phyloP scores from a whole-genome alignment of 1,140 invertebrate species.

The Belonocnema kinseyi region DNA sequence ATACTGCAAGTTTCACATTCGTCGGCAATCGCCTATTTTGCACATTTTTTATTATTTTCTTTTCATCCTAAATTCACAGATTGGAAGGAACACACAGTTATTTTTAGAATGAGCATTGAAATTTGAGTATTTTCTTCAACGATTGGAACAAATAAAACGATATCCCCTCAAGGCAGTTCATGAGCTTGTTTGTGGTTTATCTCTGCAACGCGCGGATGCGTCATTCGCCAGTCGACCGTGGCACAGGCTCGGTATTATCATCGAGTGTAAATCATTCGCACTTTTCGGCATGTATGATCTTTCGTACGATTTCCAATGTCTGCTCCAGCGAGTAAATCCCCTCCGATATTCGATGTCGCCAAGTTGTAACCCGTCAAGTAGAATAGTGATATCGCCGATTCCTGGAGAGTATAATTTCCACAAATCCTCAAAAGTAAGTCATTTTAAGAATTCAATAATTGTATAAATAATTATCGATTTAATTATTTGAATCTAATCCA shows the following conservation, averaged over 20 bases:
- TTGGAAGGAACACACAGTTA: too few relatives aligned
- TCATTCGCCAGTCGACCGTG: constrained; percentile 19
- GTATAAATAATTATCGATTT: too few relatives aligned
- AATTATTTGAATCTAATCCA: too few relatives aligned
- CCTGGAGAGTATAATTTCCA: too few relatives aligned
- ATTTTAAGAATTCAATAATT: too few relatives aligned
- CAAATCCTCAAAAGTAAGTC: too few relatives aligned
- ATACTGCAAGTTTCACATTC: too few relatives aligned
- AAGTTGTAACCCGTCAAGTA: not conserved
- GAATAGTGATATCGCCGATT: not conserved
- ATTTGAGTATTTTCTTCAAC: too few relatives aligned
- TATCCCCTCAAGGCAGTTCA: constrained; percentile 11
- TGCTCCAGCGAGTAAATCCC: not conserved
- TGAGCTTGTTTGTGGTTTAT: not conserved
- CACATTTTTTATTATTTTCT: too few relatives aligned
- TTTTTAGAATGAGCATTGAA: too few relatives aligned
- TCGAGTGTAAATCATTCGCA: constrained; percentile 1
- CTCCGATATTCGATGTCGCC: not conserved
- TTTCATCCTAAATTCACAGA: too few relatives aligned
- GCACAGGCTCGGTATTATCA: not conserved
- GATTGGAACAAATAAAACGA: not conserved
- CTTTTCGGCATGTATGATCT: not conserved
- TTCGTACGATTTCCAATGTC: not conserved
- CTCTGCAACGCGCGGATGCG: constrained; percentile 12
- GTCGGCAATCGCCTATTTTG: too few relatives aligned